phyloP scores from a whole-genome alignment of 2,113 vertebrate genomes.

The Himantopus leucocephalus region DNA sequence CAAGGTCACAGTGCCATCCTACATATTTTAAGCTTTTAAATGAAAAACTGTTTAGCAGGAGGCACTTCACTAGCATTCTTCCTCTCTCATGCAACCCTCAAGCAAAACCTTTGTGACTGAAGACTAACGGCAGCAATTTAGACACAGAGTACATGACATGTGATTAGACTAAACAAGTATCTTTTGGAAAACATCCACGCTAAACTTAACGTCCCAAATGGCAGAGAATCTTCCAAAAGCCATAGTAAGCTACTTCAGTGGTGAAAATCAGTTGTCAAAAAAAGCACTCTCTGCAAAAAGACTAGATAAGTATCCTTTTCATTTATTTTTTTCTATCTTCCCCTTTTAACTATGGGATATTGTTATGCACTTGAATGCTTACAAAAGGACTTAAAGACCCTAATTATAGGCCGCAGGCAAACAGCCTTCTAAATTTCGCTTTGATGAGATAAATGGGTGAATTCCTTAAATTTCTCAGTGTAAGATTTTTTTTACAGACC shows the following conservation, averaged over 20 bases:
- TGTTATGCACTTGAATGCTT: background rate
- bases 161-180: background rate
- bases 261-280: background rate
- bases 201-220: background rate
- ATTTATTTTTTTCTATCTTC: background rate
- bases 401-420: background rate
- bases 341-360: background rate
- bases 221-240: background rate
- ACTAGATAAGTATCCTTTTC: background rate
- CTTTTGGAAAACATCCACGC: background rate
- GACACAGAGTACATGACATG: background rate
- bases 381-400: background rate
- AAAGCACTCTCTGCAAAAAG: background rate
- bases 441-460: conserved; percentile 3
- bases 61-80: background rate
- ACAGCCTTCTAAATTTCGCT: background rate
- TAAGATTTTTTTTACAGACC: background rate
- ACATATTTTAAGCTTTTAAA: background rate
- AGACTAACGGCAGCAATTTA: background rate
- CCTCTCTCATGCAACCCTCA: background rate
- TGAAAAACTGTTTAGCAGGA: background rate
- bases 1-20: background rate
- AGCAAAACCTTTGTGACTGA: background rate
- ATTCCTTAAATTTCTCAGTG: conserved; percentile 2
- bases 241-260: background rate